A percentile compares a stretch with the other conserved stretches of the same genome.
Evolutionary conservation across 2,113 vertebrate genomes (phyloP).

Genomic region (Bucco capensis): DNA sequence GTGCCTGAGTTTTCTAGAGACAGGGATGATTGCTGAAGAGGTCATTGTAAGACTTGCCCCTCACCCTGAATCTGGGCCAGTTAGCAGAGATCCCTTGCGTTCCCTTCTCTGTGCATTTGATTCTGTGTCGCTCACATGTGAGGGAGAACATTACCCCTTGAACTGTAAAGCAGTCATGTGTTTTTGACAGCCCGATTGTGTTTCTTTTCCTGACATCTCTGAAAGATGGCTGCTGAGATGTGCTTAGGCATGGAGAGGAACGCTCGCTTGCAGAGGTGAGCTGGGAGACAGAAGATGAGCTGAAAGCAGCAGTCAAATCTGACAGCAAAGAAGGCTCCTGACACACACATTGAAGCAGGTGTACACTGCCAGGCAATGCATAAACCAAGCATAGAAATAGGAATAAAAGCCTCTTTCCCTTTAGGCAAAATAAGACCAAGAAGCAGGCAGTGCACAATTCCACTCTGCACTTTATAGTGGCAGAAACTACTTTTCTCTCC

Average conservation of each 20-base stretch:
- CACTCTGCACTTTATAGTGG: neutral
- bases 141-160: neutral
- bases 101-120: rapidly evolving
- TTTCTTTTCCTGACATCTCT: neutral
- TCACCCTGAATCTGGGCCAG: neutral
- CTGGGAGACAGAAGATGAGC: neutral
- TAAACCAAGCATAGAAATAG: neutral
- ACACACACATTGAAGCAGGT: neutral
- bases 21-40: rapidly evolving
- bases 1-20: neutral
- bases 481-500: conserved; percentile 1
- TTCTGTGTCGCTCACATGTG: rapidly evolving
- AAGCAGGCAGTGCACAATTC: neutral
- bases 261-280: neutral
- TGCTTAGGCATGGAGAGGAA: neutral
- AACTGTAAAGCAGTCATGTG: neutral
- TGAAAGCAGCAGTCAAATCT: neutral
- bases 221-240: neutral
- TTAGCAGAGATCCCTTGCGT: neutral
- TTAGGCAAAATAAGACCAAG: neutral
- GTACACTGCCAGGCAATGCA: neutral
- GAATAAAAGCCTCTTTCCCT: conserved; percentile 21
- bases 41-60: rapidly evolving
- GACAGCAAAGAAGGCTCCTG: conserved; percentile 19
- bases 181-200: neutral